Evolutionary conservation across 2,113 vertebrate species (phyloP), one percentile per base, ranked within the genome.

Genomic region (Pseudorectes ferrugineus): DNA sequence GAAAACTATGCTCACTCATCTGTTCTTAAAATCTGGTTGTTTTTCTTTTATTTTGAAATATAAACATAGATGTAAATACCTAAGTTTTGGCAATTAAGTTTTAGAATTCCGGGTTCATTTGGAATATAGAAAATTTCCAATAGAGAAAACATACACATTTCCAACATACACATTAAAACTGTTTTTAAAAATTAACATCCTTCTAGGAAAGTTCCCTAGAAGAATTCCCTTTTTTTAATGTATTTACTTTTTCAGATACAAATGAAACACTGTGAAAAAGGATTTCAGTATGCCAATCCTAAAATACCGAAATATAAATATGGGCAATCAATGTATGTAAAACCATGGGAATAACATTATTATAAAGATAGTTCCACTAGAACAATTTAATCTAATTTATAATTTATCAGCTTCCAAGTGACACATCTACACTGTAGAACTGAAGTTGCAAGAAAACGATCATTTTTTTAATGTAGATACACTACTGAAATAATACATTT

Each of bases 301-400:
- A 66, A 77, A 92, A 61, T 24, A 52, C 1, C 61, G 10, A 76
- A 85, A 66, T 45, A 66, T 26, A 77, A 48, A 52, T 62, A 58
- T 0, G 0, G 13, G 14, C 33, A 78, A 66, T 67, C 28, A 59
- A 43, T 3, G 2, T 9, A 65, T 22, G 7, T 17, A 76, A 88
- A 74, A 76, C 0, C 21, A 71, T 5, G 1, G 12, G 7, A 74
- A 52, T 26, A 23, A 43, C 5, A 52, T 21, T 24, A n/a, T 72
- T 68, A 79, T 55, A 62, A 77, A 88, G 8, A 26, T 14, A 38
- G 8, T 62, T 23, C 5, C 77, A 61, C 40, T 51, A 68, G 12
- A 55, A 71, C 4, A 83, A 35, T 3, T 51, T 76, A 43, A 75
- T 71, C 16, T 43, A 36, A 59, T 61, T 35, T 79, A 12, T 40